Percentiles rank a stretch among this genome's conserved stretches.
Conservation (phyloP, 1,140 invertebrate species). For the Teleopsis dalmanni region DNA sequence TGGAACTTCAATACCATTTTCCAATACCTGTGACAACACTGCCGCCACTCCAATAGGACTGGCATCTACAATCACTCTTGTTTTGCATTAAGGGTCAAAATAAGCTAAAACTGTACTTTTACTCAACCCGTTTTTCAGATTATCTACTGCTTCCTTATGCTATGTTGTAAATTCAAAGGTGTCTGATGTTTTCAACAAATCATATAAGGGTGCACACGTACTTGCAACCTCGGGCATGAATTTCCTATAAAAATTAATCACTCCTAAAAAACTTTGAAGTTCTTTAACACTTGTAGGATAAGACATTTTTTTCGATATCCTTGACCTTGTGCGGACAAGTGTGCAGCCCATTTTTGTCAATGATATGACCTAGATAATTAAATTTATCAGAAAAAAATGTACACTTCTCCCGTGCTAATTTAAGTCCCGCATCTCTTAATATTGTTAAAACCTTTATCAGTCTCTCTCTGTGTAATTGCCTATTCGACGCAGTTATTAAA, state of each 20-base stretch:
- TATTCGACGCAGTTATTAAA: conserved; percentile 15
- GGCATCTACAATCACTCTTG: conserved; percentile 13
- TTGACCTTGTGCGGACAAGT: conserved; percentile 18
- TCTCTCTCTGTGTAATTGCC: conserved; percentile 7
- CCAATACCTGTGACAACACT: conserved; percentile 6
- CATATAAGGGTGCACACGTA: conserved; percentile 26
- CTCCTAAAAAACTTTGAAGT: conserved; percentile 26
- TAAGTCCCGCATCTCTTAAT: conserved; percentile 19
- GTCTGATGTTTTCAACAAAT: conserved; percentile 5
- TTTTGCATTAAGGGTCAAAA: conserved; percentile 8
- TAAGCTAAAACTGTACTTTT: conserved; percentile 7
- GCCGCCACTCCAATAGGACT: conserved; percentile 5
- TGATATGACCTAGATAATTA: conserved; percentile 28
- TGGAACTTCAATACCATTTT: conserved; percentile 37
- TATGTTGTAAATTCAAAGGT: conserved; percentile 1
- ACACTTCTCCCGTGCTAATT: conserved; percentile 18
- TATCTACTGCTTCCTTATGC: neutral
- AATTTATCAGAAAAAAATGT: conserved; percentile 20
- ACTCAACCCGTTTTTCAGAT: neutral
- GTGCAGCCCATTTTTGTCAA: conserved; percentile 22
- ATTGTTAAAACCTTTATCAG: conserved; percentile 16
- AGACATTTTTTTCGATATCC: conserved; percentile 17
- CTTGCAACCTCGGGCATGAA: conserved; percentile 33
- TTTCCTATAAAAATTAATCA: conserved; percentile 31
- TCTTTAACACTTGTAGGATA: conserved; percentile 20